Percentiles rank a stretch among this genome's conserved stretches.
Conservation (phyloP, 2,888 invertebrate genomes). For the Acanthoscelides obtectus region DNA sequence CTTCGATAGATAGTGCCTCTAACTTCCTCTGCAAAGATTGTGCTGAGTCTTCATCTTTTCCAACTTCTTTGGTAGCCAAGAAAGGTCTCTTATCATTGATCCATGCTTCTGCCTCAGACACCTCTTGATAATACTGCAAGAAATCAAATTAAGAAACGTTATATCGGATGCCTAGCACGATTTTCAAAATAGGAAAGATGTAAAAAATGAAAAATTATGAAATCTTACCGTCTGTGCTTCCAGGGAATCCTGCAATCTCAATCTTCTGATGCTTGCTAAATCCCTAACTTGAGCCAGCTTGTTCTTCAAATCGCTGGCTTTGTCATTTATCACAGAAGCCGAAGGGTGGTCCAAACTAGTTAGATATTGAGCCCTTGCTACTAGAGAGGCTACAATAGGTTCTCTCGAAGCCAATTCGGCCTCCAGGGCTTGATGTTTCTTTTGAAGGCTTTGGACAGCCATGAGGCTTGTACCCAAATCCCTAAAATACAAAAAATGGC, state of each 20-base stretch:
- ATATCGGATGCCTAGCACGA: too few species aligned
- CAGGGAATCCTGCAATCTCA: slow-evolving; percentile 73
- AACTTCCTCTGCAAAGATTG: slow-evolving; percentile 77
- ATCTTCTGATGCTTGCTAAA: slow-evolving; percentile 64
- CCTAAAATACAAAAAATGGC: slow-evolving; percentile 37
- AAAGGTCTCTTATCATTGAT: slow-evolving; percentile 78
- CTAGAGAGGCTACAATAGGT: slow-evolving; percentile 71
- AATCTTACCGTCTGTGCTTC: slow-evolving; percentile 70
- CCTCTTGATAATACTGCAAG: slow-evolving; percentile 79
- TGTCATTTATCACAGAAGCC: slow-evolving; percentile 63
- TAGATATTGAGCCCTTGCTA: slow-evolving; percentile 73
- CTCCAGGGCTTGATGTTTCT: slow-evolving; percentile 90
- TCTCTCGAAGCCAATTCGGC: slow-evolving; percentile 85
- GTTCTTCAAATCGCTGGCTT: slow-evolving; percentile 63
- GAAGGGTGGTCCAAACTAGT: slow-evolving; percentile 84
- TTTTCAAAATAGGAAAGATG: too few species aligned
- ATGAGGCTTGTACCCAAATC: slow-evolving; percentile 59
- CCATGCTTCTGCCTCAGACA: slow-evolving; percentile 90
- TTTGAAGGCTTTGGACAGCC: slow-evolving; percentile 83
- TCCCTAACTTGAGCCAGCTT: slow-evolving; percentile 68
- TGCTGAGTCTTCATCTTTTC: slow-evolving; percentile 90
- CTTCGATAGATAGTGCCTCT: slow-evolving; percentile 77
- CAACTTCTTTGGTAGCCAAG: slow-evolving; percentile 72
- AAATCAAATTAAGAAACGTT: slow-evolving; percentile 8
- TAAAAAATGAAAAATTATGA: too few species aligned